Percentiles rank a stretch among this genome's conserved stretches.
phyloP scores from a whole-genome alignment of 1,140 invertebrate genomes.

The Nymphalis io region DNA sequence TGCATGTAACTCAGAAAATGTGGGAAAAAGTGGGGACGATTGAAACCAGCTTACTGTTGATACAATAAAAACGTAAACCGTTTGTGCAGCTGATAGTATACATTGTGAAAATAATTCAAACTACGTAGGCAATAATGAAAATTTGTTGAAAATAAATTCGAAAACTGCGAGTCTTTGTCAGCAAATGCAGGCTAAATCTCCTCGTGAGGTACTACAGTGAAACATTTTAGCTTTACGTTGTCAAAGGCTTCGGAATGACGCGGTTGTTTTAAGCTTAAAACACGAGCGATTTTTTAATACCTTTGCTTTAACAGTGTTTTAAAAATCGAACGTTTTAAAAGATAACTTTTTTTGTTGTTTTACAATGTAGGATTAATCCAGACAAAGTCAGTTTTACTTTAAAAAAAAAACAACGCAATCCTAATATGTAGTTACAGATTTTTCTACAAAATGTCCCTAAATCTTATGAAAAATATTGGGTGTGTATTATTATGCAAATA shows the following conservation, averaged over 20 bases:
- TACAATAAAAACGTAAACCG: constrained; percentile 14
- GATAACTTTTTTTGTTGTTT: neutral
- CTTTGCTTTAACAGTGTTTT: constrained; percentile 18
- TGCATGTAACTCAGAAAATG: constrained; percentile 28
- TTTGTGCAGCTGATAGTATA: constrained; percentile 13
- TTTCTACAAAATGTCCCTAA: too few species aligned
- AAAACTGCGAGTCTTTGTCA: constrained; percentile 28
- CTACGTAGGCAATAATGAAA: constrained; percentile 17
- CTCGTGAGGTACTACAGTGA: constrained; percentile 24
- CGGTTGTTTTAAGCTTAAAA: constrained; percentile 33
- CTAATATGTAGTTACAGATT: too few species aligned
- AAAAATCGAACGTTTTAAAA: neutral
- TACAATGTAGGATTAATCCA: neutral
- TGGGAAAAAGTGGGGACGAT: constrained; percentile 20
- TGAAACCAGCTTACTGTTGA: constrained; percentile 11
- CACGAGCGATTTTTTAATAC: constrained; percentile 33
- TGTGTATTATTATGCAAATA: too few species aligned
- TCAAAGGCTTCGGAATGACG: constrained; percentile 36
- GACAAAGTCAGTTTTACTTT: neutral
- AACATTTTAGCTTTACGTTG: constrained; percentile 38
- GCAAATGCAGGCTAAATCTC: constrained; percentile 21
- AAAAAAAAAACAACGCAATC: neutral
- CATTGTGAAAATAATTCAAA: neutral
- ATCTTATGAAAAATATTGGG: too few species aligned
- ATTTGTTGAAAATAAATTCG: constrained; percentile 21